Conservation (phyloP, 2,113 vertebrate species). For the Deroptyus accipitrinus region DNA sequence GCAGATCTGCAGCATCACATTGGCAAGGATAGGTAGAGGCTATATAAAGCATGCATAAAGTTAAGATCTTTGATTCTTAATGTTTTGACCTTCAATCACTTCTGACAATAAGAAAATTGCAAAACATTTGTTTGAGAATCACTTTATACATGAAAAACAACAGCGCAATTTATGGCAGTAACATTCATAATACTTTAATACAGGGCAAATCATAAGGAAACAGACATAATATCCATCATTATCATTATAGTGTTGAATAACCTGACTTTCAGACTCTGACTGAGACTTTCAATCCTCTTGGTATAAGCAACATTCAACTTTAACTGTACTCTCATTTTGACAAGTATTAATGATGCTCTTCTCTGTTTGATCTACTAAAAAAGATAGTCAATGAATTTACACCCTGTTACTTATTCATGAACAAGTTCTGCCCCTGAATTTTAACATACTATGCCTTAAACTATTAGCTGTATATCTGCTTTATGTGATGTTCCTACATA, state of each 20-base stretch:
- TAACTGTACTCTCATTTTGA: slow-evolving; percentile 53
- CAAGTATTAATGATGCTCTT: slow-evolving; percentile 19
- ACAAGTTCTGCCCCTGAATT: slow-evolving; percentile 76
- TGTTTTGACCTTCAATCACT: not conserved
- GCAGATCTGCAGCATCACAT: not conserved
- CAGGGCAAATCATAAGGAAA: not conserved
- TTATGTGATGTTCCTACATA: slow-evolving; percentile 78
- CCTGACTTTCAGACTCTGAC: slow-evolving; percentile 4
- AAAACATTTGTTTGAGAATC: not conserved
- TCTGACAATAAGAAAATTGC: not conserved
- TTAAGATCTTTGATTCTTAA: not conserved
- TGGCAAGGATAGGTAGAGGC: not conserved
- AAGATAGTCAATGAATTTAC: slow-evolving; percentile 69
- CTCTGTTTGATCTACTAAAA: slow-evolving; percentile 42
- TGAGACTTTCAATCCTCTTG: not conserved
- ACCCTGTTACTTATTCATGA: slow-evolving; percentile 73
- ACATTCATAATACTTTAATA: not conserved
- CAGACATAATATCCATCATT: not conserved
- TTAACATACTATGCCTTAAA: slow-evolving; percentile 73
- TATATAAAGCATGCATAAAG: fast-evolving
- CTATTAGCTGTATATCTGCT: slow-evolving; percentile 78
- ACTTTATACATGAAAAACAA: not conserved
- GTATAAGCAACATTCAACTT: not conserved
- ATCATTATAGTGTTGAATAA: not conserved
- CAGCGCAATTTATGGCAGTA: not conserved